phyloP scores from a whole-genome alignment of 1,140 invertebrate species.

The Drosophila parvula region DNA sequence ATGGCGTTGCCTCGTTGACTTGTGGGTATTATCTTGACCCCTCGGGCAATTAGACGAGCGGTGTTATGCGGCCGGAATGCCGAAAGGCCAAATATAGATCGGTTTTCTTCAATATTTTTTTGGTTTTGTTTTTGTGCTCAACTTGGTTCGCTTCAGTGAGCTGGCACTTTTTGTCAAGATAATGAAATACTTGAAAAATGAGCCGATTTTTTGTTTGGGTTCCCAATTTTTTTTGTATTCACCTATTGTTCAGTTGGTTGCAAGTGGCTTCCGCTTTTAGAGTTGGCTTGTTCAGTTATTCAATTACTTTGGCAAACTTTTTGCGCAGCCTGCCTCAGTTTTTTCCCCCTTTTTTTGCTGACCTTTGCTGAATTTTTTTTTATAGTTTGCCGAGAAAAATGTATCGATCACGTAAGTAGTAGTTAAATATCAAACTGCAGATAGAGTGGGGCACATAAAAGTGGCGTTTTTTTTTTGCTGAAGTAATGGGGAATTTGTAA shows the following conservation, averaged over 20 bases:
- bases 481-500: conserved; percentile 4
- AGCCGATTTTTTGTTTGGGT: conserved; percentile 38
- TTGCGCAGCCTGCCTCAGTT: conserved; percentile 11
- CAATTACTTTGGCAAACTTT: conserved; percentile 49
- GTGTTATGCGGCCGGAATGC: conserved; percentile 37
- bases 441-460: conserved; percentile 27
- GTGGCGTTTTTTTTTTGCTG: not conserved
- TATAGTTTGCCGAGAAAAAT: conserved; percentile 20
- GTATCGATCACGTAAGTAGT: conserved; percentile 36
- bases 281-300: conserved; percentile 45
- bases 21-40: conserved; percentile 49
- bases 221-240: conserved; percentile 22
- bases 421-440: conserved; percentile 33
- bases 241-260: conserved; percentile 30
- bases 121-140: not conserved
- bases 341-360: conserved; percentile 18
- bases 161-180: conserved; percentile 47
- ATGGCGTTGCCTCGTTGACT: conserved; percentile 54
- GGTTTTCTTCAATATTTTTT: conserved; percentile 6
- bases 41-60: conserved; percentile 40
- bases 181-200: conserved; percentile 47
- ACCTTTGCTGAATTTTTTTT: conserved; percentile 36
- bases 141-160: conserved; percentile 29
- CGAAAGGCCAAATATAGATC: conserved; percentile 46
- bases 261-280: conserved; percentile 48